phyloP scores from a whole-genome alignment of 2,888 invertebrate species.

The Litoditis marina region DNA sequence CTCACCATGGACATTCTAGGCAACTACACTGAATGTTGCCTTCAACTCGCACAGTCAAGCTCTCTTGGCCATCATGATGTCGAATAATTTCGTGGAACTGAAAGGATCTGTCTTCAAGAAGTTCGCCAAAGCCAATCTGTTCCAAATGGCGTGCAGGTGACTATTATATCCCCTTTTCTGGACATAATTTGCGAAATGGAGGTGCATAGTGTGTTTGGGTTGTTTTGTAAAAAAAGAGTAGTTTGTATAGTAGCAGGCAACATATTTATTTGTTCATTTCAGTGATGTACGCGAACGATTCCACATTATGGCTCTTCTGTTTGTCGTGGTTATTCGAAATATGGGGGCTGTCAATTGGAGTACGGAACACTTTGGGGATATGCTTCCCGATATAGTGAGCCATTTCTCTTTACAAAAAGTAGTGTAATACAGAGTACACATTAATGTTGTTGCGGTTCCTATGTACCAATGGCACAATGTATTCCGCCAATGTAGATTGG shows the following conservation, averaged over 20 bases:
- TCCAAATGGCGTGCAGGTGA: constrained; percentile 78
- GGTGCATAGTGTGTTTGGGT: no score
- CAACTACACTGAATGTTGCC: constrained; percentile 95
- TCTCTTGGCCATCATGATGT: constrained; percentile 97
- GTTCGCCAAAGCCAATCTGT: constrained; percentile 95
- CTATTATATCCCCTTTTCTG: no score
- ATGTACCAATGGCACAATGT: no score
- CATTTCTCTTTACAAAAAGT: no score
- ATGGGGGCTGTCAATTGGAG: constrained; percentile 98
- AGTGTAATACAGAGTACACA: background rate
- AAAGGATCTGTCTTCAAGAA: constrained; percentile 97
- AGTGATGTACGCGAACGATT: constrained; percentile 95
- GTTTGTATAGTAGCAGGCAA: background rate
- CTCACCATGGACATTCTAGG: constrained; percentile 73
- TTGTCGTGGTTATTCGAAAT: constrained; percentile 90
- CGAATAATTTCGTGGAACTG: constrained; percentile 99
- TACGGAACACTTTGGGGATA: constrained; percentile 64
- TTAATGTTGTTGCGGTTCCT: no score
- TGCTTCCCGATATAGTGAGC: constrained; percentile 58
- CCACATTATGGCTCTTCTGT: constrained; percentile 82
- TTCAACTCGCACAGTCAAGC: constrained; percentile 98
- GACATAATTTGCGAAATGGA: no score
- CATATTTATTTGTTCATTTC: constrained; percentile 14
- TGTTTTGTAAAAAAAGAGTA: no score
- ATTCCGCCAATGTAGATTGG: no score